These are phyloP conservation scores for Leucozona laternaria DNA, from an alignment of 2,888 invertebrate species.

Conservation along the genomic window DNA sequence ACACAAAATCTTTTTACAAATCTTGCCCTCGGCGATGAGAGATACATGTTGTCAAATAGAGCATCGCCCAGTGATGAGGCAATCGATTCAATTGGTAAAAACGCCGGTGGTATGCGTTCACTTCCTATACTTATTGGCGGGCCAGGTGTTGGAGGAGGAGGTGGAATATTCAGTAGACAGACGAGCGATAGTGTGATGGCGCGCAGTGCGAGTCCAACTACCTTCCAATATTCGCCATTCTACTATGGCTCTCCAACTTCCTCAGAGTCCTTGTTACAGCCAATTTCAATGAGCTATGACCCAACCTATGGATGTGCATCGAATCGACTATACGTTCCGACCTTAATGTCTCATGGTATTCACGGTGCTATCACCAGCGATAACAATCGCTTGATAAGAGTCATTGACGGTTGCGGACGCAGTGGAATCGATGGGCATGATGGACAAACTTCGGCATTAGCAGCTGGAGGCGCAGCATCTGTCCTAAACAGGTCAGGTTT, in stretches of 20 bases:
- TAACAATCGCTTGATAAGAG: constrained; percentile 55
- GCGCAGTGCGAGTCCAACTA: constrained; percentile 80
- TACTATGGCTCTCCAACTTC: constrained; percentile 80
- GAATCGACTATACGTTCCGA: constrained; percentile 79
- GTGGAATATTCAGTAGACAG: constrained; percentile 32
- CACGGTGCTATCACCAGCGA: not conserved
- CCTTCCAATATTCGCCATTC: constrained; percentile 80
- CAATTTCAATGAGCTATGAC: constrained; percentile 80
- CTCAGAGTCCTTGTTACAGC: constrained; percentile 67
- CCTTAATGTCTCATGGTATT: constrained; percentile 42
- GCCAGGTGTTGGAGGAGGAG: not conserved
- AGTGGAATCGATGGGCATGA: constrained; percentile 39
- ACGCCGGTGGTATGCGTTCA: constrained; percentile 77
- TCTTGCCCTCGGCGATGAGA: constrained; percentile 78
- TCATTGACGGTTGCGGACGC: constrained; percentile 40
- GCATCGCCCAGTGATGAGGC: constrained; percentile 78
- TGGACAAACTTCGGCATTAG: constrained; percentile 59
- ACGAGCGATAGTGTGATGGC: constrained; percentile 71
- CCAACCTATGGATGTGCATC: constrained; percentile 78
- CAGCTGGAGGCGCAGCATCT: constrained; percentile 62
- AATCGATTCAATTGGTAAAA: constrained; percentile 78
- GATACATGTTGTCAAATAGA: constrained; percentile 70
- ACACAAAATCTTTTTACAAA: constrained; percentile 78
- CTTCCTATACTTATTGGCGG: constrained; percentile 81
- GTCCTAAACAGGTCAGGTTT: constrained; percentile 72